A percentile compares a stretch with the other conserved stretches of the same genome.
phyloP scores from a whole-genome alignment of 2,113 vertebrate species.

The Camelus dromedarius region DNA sequence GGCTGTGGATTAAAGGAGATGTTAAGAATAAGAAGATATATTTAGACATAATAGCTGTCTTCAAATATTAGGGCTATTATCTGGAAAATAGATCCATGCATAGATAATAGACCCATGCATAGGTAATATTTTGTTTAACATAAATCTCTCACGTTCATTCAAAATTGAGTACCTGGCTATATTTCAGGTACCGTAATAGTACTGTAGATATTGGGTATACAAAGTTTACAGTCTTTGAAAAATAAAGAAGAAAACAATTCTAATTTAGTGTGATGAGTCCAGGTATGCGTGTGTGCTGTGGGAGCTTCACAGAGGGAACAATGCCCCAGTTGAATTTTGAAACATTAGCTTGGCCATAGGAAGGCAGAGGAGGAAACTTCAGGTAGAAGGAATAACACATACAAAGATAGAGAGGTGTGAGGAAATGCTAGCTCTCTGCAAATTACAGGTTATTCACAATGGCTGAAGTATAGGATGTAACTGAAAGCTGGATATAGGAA shows the following conservation, averaged over 20 bases:
- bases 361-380: neutral
- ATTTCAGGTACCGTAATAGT: neutral
- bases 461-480: neutral
- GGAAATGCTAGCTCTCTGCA: neutral
- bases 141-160: neutral
- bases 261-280: neutral
- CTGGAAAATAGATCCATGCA: neutral
- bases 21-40: neutral
- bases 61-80: neutral
- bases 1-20: neutral
- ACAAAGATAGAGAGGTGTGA: neutral
- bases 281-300: neutral
- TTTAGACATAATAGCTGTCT: neutral
- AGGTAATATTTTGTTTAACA: conserved; percentile 24
- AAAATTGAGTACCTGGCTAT: neutral
- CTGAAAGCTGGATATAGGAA: neutral
- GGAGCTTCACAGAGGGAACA: neutral
- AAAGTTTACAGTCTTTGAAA: neutral
- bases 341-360: neutral
- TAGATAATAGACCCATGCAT: neutral
- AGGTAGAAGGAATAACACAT: neutral
- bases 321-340: neutral
- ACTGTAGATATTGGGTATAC: neutral
- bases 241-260: neutral
- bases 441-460: conserved; percentile 4